A percentile compares a stretch with the other conserved stretches of the same genome.
These are phyloP conservation scores for Holothuria scabra DNA, from an alignment of 53 echinoderm and acorn worm species.

Conservation along the genomic window DNA sequence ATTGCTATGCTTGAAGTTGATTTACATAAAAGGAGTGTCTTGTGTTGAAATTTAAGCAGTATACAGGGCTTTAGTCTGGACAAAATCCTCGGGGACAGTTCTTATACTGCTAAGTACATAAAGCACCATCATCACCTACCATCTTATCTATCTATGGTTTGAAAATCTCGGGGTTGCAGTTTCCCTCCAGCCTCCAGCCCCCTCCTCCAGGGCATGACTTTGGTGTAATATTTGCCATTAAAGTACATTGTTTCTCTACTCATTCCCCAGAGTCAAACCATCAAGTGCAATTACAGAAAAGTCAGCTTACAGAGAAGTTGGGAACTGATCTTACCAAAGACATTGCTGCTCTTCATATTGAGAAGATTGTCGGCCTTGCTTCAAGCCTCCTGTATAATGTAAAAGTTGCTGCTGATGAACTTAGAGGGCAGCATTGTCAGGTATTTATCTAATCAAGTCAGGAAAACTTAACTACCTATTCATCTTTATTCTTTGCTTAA, in stretches of 20 bases:
- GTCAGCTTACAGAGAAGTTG: constrained; percentile 4
- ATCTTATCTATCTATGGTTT: no score
- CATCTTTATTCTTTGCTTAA: neutral
- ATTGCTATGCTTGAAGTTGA: no score
- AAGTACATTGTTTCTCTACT: neutral
- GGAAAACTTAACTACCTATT: neutral
- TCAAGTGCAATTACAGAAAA: neutral
- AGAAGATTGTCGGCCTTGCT: constrained; percentile 16
- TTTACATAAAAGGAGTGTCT: no score
- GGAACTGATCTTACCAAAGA: neutral
- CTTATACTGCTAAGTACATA: no score
- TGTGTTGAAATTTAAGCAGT: no score
- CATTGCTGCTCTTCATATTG: neutral
- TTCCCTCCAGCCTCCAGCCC: no score
- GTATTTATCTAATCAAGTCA: neutral
- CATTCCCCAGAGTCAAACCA: neutral
- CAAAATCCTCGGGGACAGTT: no score
- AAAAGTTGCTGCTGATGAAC: neutral
- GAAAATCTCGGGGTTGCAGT: no score
- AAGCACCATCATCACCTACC: no score
- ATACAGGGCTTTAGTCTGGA: no score
- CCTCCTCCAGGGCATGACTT: no score
- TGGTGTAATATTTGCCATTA: neutral
- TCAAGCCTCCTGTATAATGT: constrained; percentile 4
- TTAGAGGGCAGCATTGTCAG: neutral